Percentiles rank a stretch among this genome's conserved stretches.
Conservation (phyloP, 2,888 invertebrate genomes). For the Urechis unicinctus region DNA sequence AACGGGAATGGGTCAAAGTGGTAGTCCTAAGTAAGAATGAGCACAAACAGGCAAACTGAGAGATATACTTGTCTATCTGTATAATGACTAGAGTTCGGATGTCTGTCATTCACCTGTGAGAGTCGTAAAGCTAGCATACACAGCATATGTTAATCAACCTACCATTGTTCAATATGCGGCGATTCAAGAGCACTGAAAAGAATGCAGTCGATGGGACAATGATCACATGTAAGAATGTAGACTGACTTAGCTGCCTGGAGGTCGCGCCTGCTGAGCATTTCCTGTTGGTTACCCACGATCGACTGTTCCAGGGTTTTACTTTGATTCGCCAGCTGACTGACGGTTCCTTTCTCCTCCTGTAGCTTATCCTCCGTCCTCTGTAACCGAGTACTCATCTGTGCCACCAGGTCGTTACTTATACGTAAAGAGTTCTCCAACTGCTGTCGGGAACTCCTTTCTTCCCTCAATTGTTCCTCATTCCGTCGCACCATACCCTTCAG, state of each 20-base stretch:
- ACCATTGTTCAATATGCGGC: no score
- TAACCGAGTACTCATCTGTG: constrained; percentile 36
- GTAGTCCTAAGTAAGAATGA: no score
- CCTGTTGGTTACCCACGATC: constrained; percentile 41
- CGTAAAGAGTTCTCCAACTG: constrained; percentile 41
- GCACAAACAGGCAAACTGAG: no score
- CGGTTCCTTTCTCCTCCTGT: constrained; percentile 37
- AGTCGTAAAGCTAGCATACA: no score
- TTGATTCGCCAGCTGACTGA: constrained; percentile 37
- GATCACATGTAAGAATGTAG: background rate
- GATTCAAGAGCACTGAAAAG: no score
- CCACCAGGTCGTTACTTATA: constrained; percentile 40
- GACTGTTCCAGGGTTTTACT: constrained; percentile 45
- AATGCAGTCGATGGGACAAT: no score
- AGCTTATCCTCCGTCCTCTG: constrained; percentile 41
- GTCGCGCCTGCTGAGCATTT: constrained; percentile 35
- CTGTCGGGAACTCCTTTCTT: constrained; percentile 39
- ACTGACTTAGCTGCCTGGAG: constrained; percentile 5
- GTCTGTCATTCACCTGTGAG: no score
- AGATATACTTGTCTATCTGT: no score
- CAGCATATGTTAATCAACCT: no score
- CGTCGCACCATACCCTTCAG: constrained; percentile 31
- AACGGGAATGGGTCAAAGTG: no score
- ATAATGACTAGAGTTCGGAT: no score
- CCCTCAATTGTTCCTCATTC: constrained; percentile 40